phyloP scores from a whole-genome alignment of 2,797 vertebrate species.

The Falco concolor region DNA sequence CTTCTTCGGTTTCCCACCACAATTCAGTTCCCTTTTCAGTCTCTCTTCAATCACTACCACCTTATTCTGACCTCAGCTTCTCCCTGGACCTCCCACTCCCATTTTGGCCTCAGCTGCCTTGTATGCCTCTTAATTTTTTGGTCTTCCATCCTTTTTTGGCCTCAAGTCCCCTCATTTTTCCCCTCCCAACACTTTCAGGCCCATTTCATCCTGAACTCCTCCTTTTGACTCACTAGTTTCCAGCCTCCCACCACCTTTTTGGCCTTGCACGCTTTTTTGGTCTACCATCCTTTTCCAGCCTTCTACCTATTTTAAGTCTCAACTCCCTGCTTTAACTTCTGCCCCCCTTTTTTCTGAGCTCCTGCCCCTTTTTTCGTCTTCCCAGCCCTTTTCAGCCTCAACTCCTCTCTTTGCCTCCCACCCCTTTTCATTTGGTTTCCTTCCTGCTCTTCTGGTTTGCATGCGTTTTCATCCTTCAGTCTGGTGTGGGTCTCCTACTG shows the following conservation, averaged over 20 bases:
- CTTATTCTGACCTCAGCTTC: too few relatives aligned
- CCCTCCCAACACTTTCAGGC: background rate
- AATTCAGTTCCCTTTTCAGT: too few relatives aligned
- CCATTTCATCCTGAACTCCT: background rate
- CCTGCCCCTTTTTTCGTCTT: background rate
- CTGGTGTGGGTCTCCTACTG: background rate
- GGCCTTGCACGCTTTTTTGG: too few relatives aligned
- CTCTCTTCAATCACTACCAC: too few relatives aligned
- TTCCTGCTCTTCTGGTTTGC: background rate
- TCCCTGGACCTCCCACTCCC: background rate
- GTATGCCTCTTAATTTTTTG: background rate
- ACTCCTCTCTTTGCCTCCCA: background rate
- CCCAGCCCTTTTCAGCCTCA: background rate
- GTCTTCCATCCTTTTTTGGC: background rate
- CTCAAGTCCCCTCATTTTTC: background rate
- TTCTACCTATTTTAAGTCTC: background rate
- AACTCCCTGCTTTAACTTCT: background rate
- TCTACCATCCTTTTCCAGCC: background rate
- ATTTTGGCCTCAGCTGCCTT: background rate
- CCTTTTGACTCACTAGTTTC: background rate
- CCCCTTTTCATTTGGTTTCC: background rate
- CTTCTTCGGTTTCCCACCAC: too few relatives aligned
- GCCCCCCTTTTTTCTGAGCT: background rate
- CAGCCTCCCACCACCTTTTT: background rate
- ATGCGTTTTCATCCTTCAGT: background rate